These are phyloP conservation scores for Trimorus sp. DNA, from an alignment of 2,888 invertebrate species.

Conservation along the genomic window DNA sequence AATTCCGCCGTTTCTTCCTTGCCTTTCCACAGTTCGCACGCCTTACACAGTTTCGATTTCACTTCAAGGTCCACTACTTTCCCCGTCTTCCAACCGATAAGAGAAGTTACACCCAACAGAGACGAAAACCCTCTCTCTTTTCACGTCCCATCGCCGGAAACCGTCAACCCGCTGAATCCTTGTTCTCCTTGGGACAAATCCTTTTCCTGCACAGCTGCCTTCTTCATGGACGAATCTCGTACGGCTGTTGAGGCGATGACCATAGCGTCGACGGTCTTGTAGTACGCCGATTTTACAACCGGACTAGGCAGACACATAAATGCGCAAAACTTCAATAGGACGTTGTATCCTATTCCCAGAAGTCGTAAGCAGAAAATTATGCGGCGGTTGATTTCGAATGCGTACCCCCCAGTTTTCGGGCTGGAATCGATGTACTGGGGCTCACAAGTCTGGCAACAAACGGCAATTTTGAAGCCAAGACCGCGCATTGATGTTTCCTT, in stretches of 20 bases:
- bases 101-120: conserved; percentile 17
- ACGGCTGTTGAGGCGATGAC: conserved; percentile 41
- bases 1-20: conserved; percentile 59
- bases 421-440: conserved; percentile 15
- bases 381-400: conserved; percentile 68
- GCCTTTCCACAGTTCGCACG: conserved; percentile 62
- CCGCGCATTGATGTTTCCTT: conserved; percentile 16
- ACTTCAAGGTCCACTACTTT: conserved; percentile 63
- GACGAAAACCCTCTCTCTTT: background rate
- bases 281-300: conserved; percentile 40
- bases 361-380: conserved; percentile 68
- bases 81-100: conserved; percentile 67
- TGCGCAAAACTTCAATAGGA: conserved; percentile 66
- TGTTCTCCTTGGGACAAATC: background rate
- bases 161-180: background rate
- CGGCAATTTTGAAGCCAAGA: background rate
- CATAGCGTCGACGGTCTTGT: conserved; percentile 28
- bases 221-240: conserved; percentile 36
- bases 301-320: conserved; percentile 46
- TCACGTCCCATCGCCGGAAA: background rate
- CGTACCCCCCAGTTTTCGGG: conserved; percentile 32
- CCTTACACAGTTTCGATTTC: conserved; percentile 62
- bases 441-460: conserved; percentile 25
- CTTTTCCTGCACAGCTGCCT: conserved; percentile 57
- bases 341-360: conserved; percentile 64